Base-by-base conservation (phyloP, 92 coral and sea anemone species). In the Palythoa grandis region DNA sequence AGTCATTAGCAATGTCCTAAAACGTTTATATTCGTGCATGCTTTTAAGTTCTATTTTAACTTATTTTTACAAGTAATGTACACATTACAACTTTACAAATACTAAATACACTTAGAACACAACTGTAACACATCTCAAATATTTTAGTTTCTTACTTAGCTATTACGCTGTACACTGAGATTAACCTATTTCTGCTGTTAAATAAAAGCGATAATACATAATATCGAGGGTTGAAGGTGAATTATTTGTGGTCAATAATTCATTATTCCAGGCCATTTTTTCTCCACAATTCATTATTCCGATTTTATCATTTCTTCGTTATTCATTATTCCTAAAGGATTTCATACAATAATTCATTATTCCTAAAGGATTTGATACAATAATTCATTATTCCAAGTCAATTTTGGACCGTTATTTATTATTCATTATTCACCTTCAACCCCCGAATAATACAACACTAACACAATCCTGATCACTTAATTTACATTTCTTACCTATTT, bases 1-100 rank as follows among this genome's bases (percentile, higher is more conserved):
- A 77, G 83, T 50, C 67, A 77, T 77, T 77, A 77, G 48, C 67
- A 48, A 77, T 54, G 19, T 47, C 83, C 83, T 77, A 77, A 77
- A 77, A 77, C 83, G n/a, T 77, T 47, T 2, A 2, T 72, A 72
- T 77, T 77, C 20, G 66, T 9, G 83, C 66, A 52, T 77, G 16
- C 19, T 72, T 72, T 72, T 72, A 72, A 72, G 77, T 72, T 72
- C 77, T 0, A 12, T 72, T 72, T 72, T 72, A 72, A 72, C 29
- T 73, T 73, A 39, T 73, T 39, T 39, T 50, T 39, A 7, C 56
- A 73, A 39, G 24, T 73, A 39, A 50, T 29, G 50, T 73, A 73
- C 77, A 73, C 50, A 39, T 39, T 73, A 50, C 50, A 39, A 73
- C 19, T 73, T 73, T 73, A 11, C 23, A 73, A 73, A 29, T 29